Evolutionary conservation across 2,797 vertebrate species (phyloP), one percentile per base, ranked within the genome.

Genomic region (Hippopotamyrus pictus): DNA sequence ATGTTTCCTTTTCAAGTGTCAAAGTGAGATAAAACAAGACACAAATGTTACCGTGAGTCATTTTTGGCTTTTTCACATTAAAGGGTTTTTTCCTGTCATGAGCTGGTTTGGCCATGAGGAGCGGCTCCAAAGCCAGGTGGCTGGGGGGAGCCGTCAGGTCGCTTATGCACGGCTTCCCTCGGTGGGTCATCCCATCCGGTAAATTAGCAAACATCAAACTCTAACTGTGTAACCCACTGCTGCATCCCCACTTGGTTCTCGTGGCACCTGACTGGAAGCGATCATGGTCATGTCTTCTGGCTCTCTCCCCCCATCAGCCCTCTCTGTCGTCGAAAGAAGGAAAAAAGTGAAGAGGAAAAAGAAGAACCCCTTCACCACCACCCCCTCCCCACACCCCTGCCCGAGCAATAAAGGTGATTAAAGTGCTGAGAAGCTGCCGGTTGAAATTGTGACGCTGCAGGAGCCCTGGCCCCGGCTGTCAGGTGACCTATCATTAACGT

Each of bases 151-250:
- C 5, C 50, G 57, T 37, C 90, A 83, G 88, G 90, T 79, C 91
- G 89, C 90, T 79, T 44, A 7, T 11, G 59, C 37, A 1, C 79
- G 88, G 90, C 88, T 37, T 91, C 57, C 29, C 89, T 92, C 90
- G 25, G 12, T 22, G 53, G 57, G 87, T 86, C 88, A 54, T 25
- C 25, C 83, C 37, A n/a, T 6, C 46, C 2, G 25, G 25, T 14
- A 76, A 33, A 93, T 95, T 94, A 93, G 91, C 91, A 90, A 92
- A 94, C 94, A 95, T 93, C 84, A 94, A 94, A 93, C 92, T 90
- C 89, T 91, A 90, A 90, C 91, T 90, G 93, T 94, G 92, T 91
- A 90, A 89, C 90, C 88, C 25, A 33, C 25, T 65, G 25, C 22
- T 29, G 59, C 1, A n/a, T 41, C n/a, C 46, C 19, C 1, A 1